Conservation (phyloP, 1,140 invertebrate species). For the Drosophila pandora region DNA sequence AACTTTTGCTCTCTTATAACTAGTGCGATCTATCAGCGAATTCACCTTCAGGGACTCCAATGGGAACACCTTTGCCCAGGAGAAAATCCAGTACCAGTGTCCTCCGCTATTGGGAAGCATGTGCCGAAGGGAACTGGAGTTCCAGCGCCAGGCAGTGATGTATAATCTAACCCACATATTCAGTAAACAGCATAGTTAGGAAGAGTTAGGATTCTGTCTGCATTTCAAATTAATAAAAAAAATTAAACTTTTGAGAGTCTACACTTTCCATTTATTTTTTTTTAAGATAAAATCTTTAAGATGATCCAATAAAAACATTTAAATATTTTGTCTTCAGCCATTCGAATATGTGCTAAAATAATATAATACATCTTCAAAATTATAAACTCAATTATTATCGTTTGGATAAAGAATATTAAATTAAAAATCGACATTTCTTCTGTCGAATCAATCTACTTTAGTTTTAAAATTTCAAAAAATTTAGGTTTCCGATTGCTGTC, state of each 20-base stretch:
- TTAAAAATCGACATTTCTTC: not conserved
- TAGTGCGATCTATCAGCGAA: conserved; percentile 86
- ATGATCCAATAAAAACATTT: conserved; percentile 1
- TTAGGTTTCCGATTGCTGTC: not conserved
- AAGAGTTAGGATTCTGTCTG: not conserved
- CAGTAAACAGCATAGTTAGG: conserved; percentile 10
- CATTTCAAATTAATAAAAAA: conserved; percentile 4
- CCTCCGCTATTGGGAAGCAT: conserved; percentile 85
- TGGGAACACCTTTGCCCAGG: conserved; percentile 85
- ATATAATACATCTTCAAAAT: not conserved
- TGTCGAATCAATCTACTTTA: not conserved
- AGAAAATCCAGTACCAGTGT: conserved; percentile 87
- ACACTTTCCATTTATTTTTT: conserved; percentile 6
- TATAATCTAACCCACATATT: conserved; percentile 86
- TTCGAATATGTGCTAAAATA: not conserved
- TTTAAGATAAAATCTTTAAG: conserved; percentile 10
- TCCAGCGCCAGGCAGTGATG: conserved; percentile 87
- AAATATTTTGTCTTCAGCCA: not conserved
- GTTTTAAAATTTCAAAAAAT: not conserved
- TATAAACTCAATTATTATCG: not conserved
- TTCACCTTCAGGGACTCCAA: conserved; percentile 85
- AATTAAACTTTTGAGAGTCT: not conserved
- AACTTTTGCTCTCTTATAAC: conserved; percentile 47
- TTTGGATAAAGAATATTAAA: not conserved
- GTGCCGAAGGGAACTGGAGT: conserved; percentile 86